A percentile compares a stretch with the other conserved stretches of the same genome.
Conservation (phyloP, 1,140 invertebrate species). For the Myzus persicae region DNA sequence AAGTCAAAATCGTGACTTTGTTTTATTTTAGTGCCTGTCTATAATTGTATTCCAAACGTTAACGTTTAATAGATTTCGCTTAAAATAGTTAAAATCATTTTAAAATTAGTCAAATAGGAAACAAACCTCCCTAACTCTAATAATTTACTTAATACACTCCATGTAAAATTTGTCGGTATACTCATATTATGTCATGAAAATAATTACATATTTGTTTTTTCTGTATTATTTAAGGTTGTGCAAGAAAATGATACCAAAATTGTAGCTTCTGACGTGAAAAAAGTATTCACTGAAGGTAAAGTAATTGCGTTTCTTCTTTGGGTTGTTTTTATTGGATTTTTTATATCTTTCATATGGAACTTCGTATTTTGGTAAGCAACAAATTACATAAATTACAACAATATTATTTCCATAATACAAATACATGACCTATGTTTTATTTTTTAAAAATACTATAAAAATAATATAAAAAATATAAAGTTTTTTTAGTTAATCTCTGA, state of each 20-base stretch:
- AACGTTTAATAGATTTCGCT: not conserved
- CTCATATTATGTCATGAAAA: not conserved
- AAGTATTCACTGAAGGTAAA: slow-evolving; percentile 68
- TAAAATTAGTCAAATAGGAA: not conserved
- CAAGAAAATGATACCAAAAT: not conserved
- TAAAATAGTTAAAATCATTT: not conserved
- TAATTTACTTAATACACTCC: not conserved
- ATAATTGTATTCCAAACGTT: not conserved
- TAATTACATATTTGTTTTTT: not conserved
- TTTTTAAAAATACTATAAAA: not conserved
- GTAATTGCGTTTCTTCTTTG: slow-evolving; percentile 77
- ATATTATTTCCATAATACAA: not conserved
- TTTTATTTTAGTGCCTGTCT: not conserved
- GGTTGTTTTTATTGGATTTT: slow-evolving; percentile 82
- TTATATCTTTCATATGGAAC: slow-evolving; percentile 85
- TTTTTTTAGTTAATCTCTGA: no score
- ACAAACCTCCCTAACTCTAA: no score
- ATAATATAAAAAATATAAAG: not conserved
- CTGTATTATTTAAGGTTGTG: slow-evolving; percentile 17
- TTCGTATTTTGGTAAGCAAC: slow-evolving; percentile 77
- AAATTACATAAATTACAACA: not conserved
- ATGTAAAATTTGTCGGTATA: not conserved
- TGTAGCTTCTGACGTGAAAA: slow-evolving; percentile 14
- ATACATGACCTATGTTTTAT: not conserved
- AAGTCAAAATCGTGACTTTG: not conserved